These are phyloP conservation scores for Drosophila arizonae DNA, from an alignment of 1,140 invertebrate species.

Conservation along the genomic window DNA sequence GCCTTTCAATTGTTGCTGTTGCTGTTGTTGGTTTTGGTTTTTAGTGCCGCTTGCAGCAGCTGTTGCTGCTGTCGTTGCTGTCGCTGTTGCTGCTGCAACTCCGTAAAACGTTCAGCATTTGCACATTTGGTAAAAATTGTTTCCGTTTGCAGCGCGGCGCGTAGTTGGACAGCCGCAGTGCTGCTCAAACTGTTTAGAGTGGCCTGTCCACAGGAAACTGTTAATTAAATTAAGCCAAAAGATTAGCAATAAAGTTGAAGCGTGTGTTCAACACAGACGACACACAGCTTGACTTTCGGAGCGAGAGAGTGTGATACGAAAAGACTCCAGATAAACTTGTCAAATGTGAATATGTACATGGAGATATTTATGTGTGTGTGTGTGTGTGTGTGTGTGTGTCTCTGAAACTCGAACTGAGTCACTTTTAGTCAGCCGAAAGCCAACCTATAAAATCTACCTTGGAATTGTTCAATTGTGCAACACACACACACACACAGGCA, in stretches of 20 bases:
- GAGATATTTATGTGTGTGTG: not conserved
- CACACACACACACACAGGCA: not conserved
- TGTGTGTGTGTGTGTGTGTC: not conserved
- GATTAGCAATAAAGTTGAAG: slow-evolving; percentile 55
- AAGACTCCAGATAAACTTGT: slow-evolving; percentile 18
- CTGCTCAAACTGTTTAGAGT: slow-evolving; percentile 32
- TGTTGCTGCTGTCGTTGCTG: slow-evolving; percentile 11
- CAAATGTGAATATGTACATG: slow-evolving; percentile 4
- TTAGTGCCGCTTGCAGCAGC: slow-evolving; percentile 18
- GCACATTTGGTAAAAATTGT: slow-evolving; percentile 69
- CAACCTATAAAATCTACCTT: slow-evolving; percentile 28
- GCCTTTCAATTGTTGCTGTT: slow-evolving; percentile 33
- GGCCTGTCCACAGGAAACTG: slow-evolving; percentile 61
- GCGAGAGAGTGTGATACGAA: not conserved
- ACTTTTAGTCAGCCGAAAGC: slow-evolving; percentile 3
- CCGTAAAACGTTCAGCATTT: slow-evolving; percentile 51
- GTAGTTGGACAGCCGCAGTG: slow-evolving; percentile 31
- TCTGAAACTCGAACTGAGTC: slow-evolving; percentile 8
- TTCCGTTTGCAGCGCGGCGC: slow-evolving; percentile 57
- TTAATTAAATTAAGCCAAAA: slow-evolving; percentile 77
- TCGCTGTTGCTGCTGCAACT: slow-evolving; percentile 23
- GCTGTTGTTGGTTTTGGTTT: slow-evolving; percentile 14
- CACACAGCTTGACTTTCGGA: slow-evolving; percentile 10
- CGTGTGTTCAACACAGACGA: slow-evolving; percentile 34
- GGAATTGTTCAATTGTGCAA: slow-evolving; percentile 58